Evolutionary conservation across 2,113 vertebrate genomes (phyloP), one percentile per base, ranked within the genome.

Genomic region (Hucho hucho): DNA sequence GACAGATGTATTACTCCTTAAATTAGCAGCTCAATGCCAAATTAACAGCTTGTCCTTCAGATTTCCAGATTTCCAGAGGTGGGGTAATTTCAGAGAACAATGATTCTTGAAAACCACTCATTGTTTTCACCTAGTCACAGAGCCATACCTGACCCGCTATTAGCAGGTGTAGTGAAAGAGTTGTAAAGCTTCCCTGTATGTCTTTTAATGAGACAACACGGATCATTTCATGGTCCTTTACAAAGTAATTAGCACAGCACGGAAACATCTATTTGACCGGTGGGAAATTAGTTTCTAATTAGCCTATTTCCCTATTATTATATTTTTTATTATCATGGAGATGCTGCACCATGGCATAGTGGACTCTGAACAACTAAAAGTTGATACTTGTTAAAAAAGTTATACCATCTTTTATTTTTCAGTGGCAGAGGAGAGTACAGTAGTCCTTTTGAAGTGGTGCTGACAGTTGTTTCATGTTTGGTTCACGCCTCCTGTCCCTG

Each of bases 241-340:
- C 73, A 69, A 86, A 86, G 84, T 87, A 91, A 92, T 90, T 90
- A 91, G 88, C 79, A 81, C 82, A 79, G 78, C 75, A 82, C 79
- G 76, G 82, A 88, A 80, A 77, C 85, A 83, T 86, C 83, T 79
- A 82, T 82, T 86, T 91, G 89, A 90, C 88, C 90, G 87, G 82
- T 75, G 70, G 90, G 91, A 84, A 90, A 92, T 90, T 83, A 76
- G 80, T 75, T 77, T 70, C 82, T 85, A 91, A 92, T 91, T 91
- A 91, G 86, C 90, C 90, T 80, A 89, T 86, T 90, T 92, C 86
- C 84, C 74, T 77, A 84, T 79, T 87, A 86, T 89, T 29, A 86
- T 86, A 80, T 86, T 81, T 91, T 11, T 83, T 68, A 63, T 86
- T 75, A 74, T 70, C 84, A 72, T 75, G 78, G 61, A 83, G 79